Conservation (phyloP, 2,113 vertebrate species). For the Pimephales promelas region DNA sequence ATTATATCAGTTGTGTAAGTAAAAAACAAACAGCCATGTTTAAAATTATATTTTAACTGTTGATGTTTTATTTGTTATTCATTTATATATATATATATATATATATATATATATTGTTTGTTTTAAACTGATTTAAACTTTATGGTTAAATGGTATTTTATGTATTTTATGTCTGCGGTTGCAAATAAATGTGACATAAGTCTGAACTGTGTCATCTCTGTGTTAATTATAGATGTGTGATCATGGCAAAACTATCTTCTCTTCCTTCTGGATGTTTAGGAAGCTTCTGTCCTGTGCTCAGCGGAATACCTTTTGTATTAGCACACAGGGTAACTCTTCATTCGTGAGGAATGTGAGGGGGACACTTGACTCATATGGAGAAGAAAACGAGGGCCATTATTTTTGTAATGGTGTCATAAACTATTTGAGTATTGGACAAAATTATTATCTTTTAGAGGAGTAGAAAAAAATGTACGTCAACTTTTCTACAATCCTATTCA, state of each 20-base stretch:
- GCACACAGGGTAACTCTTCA: conserved; percentile 21
- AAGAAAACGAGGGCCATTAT: not conserved
- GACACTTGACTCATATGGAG: conserved; percentile 18
- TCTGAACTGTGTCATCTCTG: conserved; percentile 34
- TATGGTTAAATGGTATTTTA: not conserved
- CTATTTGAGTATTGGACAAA: not conserved
- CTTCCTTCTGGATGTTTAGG: not conserved
- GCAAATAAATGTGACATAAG: not conserved
- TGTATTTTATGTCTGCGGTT: not conserved
- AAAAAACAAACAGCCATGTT: too few relatives aligned
- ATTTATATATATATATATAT: not conserved
- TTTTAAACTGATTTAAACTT: not conserved
- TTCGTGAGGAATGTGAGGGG: not conserved
- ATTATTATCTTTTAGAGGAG: not conserved
- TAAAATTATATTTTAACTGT: too few relatives aligned
- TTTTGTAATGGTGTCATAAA: not conserved
- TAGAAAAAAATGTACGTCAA: not conserved
- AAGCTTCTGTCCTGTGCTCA: conserved; percentile 1
- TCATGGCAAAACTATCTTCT: conserved; percentile 14
- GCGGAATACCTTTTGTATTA: conserved; percentile 12
- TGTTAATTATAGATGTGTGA: not conserved
- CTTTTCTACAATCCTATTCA: not conserved
- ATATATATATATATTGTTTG: not conserved
- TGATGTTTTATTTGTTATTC: too few relatives aligned
- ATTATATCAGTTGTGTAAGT: not conserved